A percentile compares a stretch with the other conserved stretches of the same genome.
phyloP scores from a whole-genome alignment of 1,140 invertebrate species.

The Cherax destructor region DNA sequence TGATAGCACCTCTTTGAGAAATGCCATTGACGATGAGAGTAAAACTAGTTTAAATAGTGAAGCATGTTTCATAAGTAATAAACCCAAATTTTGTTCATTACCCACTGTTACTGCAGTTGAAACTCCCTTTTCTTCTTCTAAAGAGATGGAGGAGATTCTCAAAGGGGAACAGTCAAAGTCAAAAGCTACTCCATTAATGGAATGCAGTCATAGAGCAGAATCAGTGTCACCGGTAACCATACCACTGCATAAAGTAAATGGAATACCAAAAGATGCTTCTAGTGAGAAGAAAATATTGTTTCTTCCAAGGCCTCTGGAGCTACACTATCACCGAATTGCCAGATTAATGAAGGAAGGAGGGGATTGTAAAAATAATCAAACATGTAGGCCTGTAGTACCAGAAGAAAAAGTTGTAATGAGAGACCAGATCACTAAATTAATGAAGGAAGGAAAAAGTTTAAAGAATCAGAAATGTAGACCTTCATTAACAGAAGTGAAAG shows the following conservation, averaged over 20 bases:
- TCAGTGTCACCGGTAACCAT: too few relatives aligned
- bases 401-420: too few relatives aligned
- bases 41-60: not conserved
- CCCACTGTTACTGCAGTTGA: not conserved
- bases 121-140: not conserved
- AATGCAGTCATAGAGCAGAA: not conserved
- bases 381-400: too few relatives aligned
- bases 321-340: not conserved
- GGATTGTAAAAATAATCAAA: not conserved
- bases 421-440: too few relatives aligned
- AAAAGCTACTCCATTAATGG: not conserved
- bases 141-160: not conserved
- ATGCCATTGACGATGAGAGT: not conserved
- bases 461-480: too few relatives aligned
- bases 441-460: too few relatives aligned
- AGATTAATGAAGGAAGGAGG: not conserved
- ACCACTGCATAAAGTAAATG: not conserved
- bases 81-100: not conserved
- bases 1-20: not conserved
- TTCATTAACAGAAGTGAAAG: not conserved
- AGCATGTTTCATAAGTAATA: not conserved
- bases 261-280: not conserved
- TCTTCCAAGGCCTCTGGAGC: constrained; percentile 18
- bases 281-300: not conserved
- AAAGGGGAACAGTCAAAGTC: not conserved